A percentile compares a stretch with the other conserved stretches of the same genome.
Conservation (phyloP, 2,797 vertebrate genomes). For the Melanotaenia nigrans region DNA sequence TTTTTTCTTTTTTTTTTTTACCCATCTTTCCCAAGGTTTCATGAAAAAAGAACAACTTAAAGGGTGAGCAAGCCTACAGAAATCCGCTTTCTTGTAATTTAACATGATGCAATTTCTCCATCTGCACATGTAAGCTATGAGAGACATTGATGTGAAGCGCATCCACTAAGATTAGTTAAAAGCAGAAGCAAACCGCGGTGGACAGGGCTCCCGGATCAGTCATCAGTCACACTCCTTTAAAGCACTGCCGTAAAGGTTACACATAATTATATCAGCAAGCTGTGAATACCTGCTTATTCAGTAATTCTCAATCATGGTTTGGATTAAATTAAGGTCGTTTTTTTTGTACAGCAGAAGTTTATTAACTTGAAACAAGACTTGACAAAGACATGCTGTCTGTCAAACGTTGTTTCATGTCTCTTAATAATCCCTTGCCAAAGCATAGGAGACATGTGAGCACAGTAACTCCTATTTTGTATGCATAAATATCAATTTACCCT, state of each 20-base stretch:
- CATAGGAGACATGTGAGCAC: not conserved
- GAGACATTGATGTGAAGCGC: constrained; percentile 24
- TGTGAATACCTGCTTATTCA: constrained; percentile 48
- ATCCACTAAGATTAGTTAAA: constrained; percentile 31
- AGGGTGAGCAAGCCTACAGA: not conserved
- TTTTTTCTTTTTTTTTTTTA: not conserved
- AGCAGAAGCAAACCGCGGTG: constrained; percentile 24
- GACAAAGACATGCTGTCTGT: constrained; percentile 6
- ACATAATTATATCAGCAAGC: constrained; percentile 42
- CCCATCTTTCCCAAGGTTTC: not conserved
- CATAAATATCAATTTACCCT: constrained; percentile 15
- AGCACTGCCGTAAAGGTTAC: constrained; percentile 26
- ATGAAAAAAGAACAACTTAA: not conserved
- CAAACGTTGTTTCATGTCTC: not conserved
- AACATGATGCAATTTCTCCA: constrained; percentile 14
- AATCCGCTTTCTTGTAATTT: constrained; percentile 8
- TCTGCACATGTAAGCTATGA: constrained; percentile 26
- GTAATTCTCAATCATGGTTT: constrained; percentile 34
- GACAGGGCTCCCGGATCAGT: constrained; percentile 27
- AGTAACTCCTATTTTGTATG: constrained; percentile 1
- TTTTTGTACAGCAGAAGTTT: constrained; percentile 11
- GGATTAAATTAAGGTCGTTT: constrained; percentile 16
- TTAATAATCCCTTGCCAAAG: not conserved
- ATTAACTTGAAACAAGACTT: constrained; percentile 27
- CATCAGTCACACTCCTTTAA: constrained; percentile 40